Conservation (phyloP, 1,140 invertebrate genomes). For the Drosophila tristis region DNA sequence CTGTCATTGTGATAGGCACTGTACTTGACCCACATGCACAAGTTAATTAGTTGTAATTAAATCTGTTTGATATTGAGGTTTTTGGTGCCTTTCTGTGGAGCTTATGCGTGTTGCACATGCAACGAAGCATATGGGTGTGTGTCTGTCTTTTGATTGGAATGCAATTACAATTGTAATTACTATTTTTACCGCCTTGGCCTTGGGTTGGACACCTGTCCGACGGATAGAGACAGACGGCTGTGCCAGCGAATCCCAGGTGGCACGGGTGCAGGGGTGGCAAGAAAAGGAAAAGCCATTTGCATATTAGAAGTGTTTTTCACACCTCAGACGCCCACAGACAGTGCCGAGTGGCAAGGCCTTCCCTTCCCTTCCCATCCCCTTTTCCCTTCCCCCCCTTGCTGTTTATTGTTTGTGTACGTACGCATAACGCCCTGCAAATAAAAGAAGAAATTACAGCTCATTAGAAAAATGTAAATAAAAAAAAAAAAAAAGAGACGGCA, state of each 20-base stretch:
- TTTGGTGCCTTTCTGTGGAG: not conserved
- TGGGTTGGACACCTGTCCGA: conserved; percentile 22
- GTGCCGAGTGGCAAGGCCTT: not conserved
- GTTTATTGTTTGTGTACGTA: conserved; percentile 75
- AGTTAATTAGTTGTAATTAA: conserved; percentile 12
- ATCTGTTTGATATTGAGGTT: not conserved
- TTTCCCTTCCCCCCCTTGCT: conserved; percentile 9
- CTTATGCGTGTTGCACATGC: conserved; percentile 8
- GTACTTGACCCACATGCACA: conserved; percentile 5
- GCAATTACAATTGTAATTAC: conserved; percentile 75
- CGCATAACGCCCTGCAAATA: conserved; percentile 77
- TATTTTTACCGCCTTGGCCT: conserved; percentile 40
- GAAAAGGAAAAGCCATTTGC: conserved; percentile 57
- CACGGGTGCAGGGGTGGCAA: not conserved
- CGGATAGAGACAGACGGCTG: conserved; percentile 17
- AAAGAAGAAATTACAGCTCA: conserved; percentile 81
- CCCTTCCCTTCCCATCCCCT: no score
- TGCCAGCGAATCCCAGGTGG: not conserved
- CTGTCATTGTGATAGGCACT: not conserved
- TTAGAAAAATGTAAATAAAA: conserved; percentile 71
- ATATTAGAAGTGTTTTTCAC: conserved; percentile 78
- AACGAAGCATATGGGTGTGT: conserved; percentile 2
- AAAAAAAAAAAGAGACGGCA: conserved; percentile 41
- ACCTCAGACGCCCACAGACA: conserved; percentile 53
- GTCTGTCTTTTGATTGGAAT: conserved; percentile 54